Evolutionary conservation across 2,113 vertebrate genomes (phyloP).

Genomic region (Ursus arctos): DNA sequence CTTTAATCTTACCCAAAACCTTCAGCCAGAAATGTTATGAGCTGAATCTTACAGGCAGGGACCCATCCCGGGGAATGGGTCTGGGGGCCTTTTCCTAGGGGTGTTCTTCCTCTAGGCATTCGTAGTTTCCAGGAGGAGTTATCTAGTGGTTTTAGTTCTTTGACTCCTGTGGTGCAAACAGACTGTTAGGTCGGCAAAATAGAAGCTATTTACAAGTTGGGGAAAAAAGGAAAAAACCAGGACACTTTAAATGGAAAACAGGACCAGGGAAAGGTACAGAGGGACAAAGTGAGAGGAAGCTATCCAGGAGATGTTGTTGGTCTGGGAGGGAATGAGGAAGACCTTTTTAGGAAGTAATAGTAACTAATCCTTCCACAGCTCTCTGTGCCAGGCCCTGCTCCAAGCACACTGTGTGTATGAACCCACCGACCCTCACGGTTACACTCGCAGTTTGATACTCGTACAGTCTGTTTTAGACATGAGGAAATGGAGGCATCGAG

Average conservation of each 20-base stretch:
- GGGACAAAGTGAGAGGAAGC: neutral
- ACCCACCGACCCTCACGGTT: neutral
- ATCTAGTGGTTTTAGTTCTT: neutral
- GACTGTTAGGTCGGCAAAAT: neutral
- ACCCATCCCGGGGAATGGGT: neutral
- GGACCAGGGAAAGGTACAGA: neutral
- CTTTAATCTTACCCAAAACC: constrained; percentile 50
- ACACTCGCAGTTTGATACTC: neutral
- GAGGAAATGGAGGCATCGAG: neutral
- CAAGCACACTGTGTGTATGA: neutral
- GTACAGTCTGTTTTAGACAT: neutral
- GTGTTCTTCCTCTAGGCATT: neutral
- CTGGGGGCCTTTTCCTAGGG: neutral
- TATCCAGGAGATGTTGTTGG: neutral
- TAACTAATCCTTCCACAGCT: neutral
- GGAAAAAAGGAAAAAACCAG: neutral
- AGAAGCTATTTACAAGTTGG: neutral
- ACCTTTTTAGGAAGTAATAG: neutral
- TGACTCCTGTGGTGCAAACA: neutral
- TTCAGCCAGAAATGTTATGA: constrained; percentile 3
- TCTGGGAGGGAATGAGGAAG: neutral
- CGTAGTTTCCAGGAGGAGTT: constrained; percentile 1
- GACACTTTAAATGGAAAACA: neutral
- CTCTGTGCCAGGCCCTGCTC: neutral
- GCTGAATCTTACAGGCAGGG: neutral